Percentiles rank a stretch among this genome's conserved stretches.
Evolutionary conservation across 2,888 invertebrate species (phyloP).

Genomic region (Peribatodes rhomboidaria): DNA sequence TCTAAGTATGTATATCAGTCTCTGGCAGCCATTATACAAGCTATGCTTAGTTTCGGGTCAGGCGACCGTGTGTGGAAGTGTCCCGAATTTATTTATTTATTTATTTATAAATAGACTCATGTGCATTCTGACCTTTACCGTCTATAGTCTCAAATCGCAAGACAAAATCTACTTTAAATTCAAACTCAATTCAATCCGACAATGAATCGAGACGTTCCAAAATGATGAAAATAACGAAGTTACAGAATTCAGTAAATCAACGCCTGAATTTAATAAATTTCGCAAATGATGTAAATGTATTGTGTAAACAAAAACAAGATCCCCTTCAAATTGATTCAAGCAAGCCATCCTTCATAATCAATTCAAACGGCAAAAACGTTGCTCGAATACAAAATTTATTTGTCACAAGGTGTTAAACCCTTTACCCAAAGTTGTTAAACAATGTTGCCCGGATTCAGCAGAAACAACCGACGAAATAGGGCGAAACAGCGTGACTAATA

Average conservation of each 20-base stretch:
- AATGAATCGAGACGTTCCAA: conserved; percentile 1
- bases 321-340: conserved; percentile 37
- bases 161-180: conserved; percentile 7
- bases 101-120: no score
- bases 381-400: conserved; percentile 46
- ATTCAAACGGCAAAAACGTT: conserved; percentile 48
- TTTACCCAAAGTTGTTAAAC: conserved; percentile 55
- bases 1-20: no score
- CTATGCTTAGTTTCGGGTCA: no score
- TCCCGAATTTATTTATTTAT: no score
- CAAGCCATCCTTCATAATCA: conserved; percentile 43
- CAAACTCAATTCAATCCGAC: conserved; percentile 19
- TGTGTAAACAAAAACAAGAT: conserved; percentile 30
- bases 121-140: background rate
- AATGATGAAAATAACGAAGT: conserved; percentile 11
- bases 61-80: no score
- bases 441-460: conserved; percentile 50
- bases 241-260: conserved; percentile 21
- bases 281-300: conserved; percentile 21
- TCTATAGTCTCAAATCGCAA: background rate
- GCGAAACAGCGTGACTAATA: conserved; percentile 63
- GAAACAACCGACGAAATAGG: conserved; percentile 49
- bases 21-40: no score
- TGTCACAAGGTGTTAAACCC: conserved; percentile 51
- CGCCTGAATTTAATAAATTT: conserved; percentile 15